These are phyloP conservation scores for Cherax destructor DNA, from an alignment of 1,140 invertebrate species.

Conservation along the genomic window DNA sequence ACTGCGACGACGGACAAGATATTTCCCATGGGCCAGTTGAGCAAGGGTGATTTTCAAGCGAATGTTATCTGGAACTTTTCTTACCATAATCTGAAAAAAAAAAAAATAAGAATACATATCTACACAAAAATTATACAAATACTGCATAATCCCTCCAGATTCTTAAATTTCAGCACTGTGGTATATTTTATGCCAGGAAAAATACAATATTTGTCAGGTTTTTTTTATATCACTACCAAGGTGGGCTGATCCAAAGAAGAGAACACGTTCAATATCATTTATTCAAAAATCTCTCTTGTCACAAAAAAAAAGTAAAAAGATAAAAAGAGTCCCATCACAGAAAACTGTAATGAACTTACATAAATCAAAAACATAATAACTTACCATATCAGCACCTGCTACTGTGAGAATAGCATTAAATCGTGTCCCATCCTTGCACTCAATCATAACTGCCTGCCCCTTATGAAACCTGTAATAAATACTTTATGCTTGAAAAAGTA, in stretches of 20 bases:
- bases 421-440: constrained; percentile 88
- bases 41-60: constrained; percentile 90
- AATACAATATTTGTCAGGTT: too few species aligned
- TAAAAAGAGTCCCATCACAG: too few species aligned
- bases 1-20: constrained; percentile 89
- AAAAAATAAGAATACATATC: not conserved
- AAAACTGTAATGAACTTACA: too few species aligned
- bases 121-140: not conserved
- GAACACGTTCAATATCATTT: too few species aligned
- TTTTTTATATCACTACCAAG: too few species aligned
- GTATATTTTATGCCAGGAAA: too few species aligned
- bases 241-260: too few species aligned
- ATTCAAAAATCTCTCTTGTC: too few species aligned
- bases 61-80: constrained; percentile 86
- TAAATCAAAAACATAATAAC: constrained; percentile 73
- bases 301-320: too few species aligned
- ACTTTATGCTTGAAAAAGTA: not conserved
- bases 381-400: constrained; percentile 91
- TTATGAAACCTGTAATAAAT: constrained; percentile 85
- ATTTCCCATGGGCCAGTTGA: constrained; percentile 90
- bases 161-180: too few species aligned
- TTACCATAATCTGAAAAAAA: constrained; percentile 90
- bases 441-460: constrained; percentile 93
- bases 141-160: not conserved
- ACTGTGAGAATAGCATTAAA: constrained; percentile 91